These are phyloP conservation scores for Trissolcus basalis DNA, from an alignment of 1,140 invertebrate species.

Conservation along the genomic window DNA sequence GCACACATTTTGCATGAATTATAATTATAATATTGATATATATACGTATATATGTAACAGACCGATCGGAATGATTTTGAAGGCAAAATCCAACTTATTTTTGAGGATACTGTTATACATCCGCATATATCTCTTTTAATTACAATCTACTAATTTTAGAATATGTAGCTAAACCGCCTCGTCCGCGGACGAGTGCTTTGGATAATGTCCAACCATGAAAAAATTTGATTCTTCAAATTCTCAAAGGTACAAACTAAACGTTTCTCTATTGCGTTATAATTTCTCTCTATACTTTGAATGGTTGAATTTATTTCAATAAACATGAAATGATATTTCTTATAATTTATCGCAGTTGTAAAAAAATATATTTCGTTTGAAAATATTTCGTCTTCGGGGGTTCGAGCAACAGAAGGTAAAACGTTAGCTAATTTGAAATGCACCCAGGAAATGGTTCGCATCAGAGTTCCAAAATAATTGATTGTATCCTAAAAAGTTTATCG, in stretches of 20 bases:
- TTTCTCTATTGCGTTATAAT: background rate
- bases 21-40: constrained; percentile 32
- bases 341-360: too few species aligned
- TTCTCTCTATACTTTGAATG: background rate
- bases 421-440: too few species aligned
- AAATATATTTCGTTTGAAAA: background rate
- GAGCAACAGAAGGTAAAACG: too few species aligned
- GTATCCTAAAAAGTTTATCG: too few species aligned
- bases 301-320: too few species aligned
- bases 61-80: constrained; percentile 39
- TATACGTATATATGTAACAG: constrained; percentile 46
- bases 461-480: too few species aligned
- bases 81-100: constrained; percentile 32
- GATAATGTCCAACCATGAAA: constrained; percentile 22
- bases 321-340: too few species aligned
- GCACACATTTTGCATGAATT: constrained; percentile 39
- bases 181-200: constrained; percentile 50
- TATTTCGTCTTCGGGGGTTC: background rate
- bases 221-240: constrained; percentile 4
- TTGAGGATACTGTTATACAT: constrained; percentile 29
- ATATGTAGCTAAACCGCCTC: constrained; percentile 57
- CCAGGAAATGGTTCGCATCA: too few species aligned
- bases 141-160: constrained; percentile 45
- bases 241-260: too few species aligned
- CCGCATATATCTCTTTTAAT: constrained; percentile 26